phyloP scores from a whole-genome alignment of 1,140 invertebrate genomes.

The Hesperophylax magnus region DNA sequence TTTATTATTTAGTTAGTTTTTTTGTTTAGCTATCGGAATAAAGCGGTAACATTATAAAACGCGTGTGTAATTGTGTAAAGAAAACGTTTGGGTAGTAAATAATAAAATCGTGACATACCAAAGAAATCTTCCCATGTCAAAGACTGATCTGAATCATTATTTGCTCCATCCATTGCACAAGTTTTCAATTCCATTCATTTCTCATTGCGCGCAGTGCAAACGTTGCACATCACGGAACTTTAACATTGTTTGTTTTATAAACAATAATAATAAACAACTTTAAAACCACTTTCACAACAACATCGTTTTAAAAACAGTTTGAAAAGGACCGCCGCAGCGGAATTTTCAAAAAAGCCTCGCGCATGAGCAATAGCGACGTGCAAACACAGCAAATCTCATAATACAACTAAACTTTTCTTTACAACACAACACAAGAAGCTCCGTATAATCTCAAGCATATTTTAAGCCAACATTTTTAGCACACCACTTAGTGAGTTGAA shows the following conservation, averaged over 20 bases:
- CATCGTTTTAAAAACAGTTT: constrained; percentile 5
- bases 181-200: constrained; percentile 29
- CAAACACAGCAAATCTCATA: neutral
- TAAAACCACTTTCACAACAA: neutral
- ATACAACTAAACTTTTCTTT: too few species aligned
- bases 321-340: neutral
- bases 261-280: neutral
- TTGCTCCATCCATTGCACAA: constrained; percentile 63
- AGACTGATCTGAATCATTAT: constrained; percentile 70
- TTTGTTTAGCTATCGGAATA: too few species aligned
- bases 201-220: neutral
- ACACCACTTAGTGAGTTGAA: too few species aligned
- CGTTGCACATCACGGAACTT: neutral
- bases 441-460: too few species aligned
- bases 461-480: too few species aligned
- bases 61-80: too few species aligned
- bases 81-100: neutral
- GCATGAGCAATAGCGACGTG: neutral
- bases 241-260: constrained; percentile 27
- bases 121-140: constrained; percentile 72
- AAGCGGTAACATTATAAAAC: too few species aligned
- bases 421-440: too few species aligned
- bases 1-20: too few species aligned
- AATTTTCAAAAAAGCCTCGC: constrained; percentile 8
- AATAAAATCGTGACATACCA: constrained; percentile 60